These are phyloP conservation scores for Noturus placidus DNA, from an alignment of 2,113 vertebrate species.

Conservation along the genomic window DNA sequence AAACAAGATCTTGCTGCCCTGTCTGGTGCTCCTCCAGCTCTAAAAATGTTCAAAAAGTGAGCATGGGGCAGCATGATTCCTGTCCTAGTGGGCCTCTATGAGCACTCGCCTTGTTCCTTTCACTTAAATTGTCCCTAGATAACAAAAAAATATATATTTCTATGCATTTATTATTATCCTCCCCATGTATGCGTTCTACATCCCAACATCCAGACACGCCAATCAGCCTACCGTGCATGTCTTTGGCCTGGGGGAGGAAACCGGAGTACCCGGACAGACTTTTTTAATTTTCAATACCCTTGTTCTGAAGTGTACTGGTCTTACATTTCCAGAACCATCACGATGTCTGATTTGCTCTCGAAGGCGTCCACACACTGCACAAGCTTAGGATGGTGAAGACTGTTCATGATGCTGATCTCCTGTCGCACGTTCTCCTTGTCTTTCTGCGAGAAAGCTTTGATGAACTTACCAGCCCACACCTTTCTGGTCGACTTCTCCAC, in stretches of 20 bases:
- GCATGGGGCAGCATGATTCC: not conserved
- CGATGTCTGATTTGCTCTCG: constrained; percentile 95
- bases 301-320: constrained; percentile 60
- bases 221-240: too few species aligned
- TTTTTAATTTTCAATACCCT: too few species aligned
- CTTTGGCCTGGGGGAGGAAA: too few species aligned
- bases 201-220: too few species aligned
- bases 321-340: constrained; percentile 98
- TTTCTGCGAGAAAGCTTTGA: constrained; percentile 93
- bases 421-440: constrained; percentile 92
- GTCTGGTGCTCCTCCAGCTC: not conserved
- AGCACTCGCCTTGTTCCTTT: not conserved
- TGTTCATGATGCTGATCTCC: constrained; percentile 97
- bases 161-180: not conserved
- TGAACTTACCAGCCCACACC: constrained; percentile 98
- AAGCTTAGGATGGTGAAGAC: constrained; percentile 94
- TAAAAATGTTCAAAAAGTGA: not conserved
- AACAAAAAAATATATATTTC: not conserved
- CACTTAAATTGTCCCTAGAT: not conserved
- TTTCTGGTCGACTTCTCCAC: constrained; percentile 92
- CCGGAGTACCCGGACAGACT: too few species aligned
- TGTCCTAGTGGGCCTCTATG: not conserved
- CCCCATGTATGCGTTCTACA: not conserved
- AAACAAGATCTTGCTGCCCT: not conserved
- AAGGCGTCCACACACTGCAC: constrained; percentile 97